These are phyloP conservation scores for Zeugodacus cucurbitae DNA, from an alignment of 1,140 invertebrate genomes.

Conservation along the genomic window DNA sequence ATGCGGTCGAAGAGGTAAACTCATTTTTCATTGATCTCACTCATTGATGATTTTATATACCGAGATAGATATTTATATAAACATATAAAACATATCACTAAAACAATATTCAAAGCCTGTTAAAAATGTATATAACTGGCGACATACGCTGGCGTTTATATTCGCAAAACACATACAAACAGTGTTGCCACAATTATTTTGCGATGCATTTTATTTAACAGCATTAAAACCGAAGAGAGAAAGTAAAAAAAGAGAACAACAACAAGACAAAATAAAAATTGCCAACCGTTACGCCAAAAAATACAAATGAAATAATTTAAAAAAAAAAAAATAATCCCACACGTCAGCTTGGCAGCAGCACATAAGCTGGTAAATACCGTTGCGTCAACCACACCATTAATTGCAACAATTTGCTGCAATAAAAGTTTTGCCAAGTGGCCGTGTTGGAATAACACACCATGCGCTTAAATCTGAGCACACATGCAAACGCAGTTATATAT, in stretches of 20 bases:
- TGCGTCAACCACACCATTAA: constrained; percentile 3
- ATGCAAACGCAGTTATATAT: not conserved
- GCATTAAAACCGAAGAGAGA: not conserved
- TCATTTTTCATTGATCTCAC: too few species aligned
- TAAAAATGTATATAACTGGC: not conserved
- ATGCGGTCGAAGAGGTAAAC: not conserved
- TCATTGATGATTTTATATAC: not conserved
- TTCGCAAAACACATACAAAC: too few species aligned
- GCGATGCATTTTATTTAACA: too few species aligned
- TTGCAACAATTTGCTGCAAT: constrained; percentile 16
- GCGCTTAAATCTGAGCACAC: not conserved
- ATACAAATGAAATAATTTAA: not conserved
- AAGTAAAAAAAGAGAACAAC: not conserved
- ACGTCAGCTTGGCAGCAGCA: not conserved
- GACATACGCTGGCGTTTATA: too few species aligned
- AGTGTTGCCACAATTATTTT: too few species aligned
- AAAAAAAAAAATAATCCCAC: not conserved
- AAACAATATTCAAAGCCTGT: not conserved
- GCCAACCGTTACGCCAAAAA: not conserved
- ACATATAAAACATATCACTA: not conserved
- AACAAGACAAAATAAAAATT: not conserved
- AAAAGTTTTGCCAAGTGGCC: not conserved
- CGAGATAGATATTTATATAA: not conserved
- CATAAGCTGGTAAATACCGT: not conserved
- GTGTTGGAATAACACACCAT: not conserved